A percentile compares a stretch with the other conserved stretches of the same genome.
Evolutionary conservation across 2,888 invertebrate genomes (phyloP).

Genomic region (Clanis bilineata): DNA sequence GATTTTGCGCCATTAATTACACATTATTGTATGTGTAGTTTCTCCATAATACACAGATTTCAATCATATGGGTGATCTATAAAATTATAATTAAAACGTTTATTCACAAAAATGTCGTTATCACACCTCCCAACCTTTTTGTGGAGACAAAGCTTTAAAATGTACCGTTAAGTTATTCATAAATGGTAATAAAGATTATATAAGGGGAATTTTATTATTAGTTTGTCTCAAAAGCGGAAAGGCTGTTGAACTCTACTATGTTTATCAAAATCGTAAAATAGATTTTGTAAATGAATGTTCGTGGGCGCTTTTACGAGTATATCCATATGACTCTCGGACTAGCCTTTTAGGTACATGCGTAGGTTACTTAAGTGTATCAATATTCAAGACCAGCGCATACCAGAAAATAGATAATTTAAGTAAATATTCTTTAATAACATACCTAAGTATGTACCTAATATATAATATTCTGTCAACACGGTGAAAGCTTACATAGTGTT

Average conservation of each 20-base stretch:
- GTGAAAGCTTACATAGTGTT: conserved; percentile 40
- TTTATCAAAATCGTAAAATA: conserved; percentile 37
- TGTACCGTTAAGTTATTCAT: conserved; percentile 34
- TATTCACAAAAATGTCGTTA: neutral
- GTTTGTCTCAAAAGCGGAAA: conserved; percentile 29
- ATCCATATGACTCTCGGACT: conserved; percentile 28
- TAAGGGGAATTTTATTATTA: conserved; percentile 26
- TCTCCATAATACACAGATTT: neutral
- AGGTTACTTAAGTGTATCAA: conserved; percentile 31
- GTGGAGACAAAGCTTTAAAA: conserved; percentile 11
- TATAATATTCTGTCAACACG: neutral
- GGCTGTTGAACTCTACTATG: conserved; percentile 55
- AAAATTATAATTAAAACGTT: neutral
- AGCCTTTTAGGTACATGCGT: conserved; percentile 29
- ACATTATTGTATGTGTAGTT: too few species aligned
- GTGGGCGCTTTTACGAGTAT: conserved; percentile 46
- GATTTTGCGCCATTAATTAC: too few species aligned
- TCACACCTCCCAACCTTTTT: conserved; percentile 2
- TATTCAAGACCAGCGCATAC: conserved; percentile 25
- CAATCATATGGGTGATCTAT: neutral
- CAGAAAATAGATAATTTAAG: neutral
- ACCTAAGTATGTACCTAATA: neutral
- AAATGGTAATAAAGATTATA: conserved; percentile 22
- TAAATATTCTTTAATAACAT: neutral
- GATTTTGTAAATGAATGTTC: conserved; percentile 39